Evolutionary conservation across 1,140 invertebrate species (phyloP), one percentile per base, ranked within the genome.

Genomic region (Tachypleus tridentatus): DNA sequence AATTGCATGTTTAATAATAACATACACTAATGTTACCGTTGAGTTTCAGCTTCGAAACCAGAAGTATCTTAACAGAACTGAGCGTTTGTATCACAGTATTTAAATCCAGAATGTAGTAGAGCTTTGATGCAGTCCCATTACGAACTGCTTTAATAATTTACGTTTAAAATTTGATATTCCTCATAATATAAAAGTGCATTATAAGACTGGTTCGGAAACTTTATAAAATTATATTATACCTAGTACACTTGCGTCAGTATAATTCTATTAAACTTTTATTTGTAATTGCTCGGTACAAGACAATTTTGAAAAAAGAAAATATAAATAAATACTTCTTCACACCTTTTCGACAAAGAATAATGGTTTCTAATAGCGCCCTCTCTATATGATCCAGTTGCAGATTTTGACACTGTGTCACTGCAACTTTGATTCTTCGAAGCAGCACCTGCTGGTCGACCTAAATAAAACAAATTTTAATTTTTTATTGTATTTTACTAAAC

Each of bases 261-360:
- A 71, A 57, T 69, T 68, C 3, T 49, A 29, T 57, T 71, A 64
- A 10, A 58, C 57, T 7, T 75, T 56, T 51, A 29, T 2, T 29
- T 29, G 29, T 29, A 29, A 29, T 29, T 29, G 29, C 29, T 29
- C 29, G 2, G 29, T 29, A 29, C 29, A 29, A 29, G 2, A 29
- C 29, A 29, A 29, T 29, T 57, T 29, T 57, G 53, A 8, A 54
- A 54, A 57, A 57, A 57, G 47, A 29, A 57, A 57, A 57, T 29
- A 29, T 29, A 2, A 59, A 49, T 9, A 57, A 5, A 49, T 60
- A 58, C 62, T 54, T 58, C 29, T 76, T 10, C 72, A 73, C 73
- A 84, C 83, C 84, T 70, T 77, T 80, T 62, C 84, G 78, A 66
- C 83, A 84, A 4, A 87, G 74, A 29, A 84, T 73, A 9, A 87